Evolutionary conservation across 2,797 vertebrate species (phyloP), one percentile per base, ranked within the genome.

Genomic region (Sebastolobus altivelis): DNA sequence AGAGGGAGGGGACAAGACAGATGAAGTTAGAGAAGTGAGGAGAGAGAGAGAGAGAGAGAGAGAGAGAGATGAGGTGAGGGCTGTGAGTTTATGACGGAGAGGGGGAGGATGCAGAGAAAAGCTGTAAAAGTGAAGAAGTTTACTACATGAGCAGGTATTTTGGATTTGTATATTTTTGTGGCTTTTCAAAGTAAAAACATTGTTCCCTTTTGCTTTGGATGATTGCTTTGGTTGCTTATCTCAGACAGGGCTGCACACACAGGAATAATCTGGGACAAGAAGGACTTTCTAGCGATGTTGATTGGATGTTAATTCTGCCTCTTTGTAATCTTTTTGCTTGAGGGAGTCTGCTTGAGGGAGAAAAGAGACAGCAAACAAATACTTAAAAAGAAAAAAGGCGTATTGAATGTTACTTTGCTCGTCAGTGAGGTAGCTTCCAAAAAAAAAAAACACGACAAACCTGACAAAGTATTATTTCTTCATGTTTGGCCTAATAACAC

Each of bases 271-370:
- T 76, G 58, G 60, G 79, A 81, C 79, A 71, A 79, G 40, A 71
- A 67, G 60, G 73, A 67, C 31, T 72, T 71, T 61, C 31, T 27
- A 76, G n/a, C n/a, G 61, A 33, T 75, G 75, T 60, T 73, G 62
- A 29, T 43, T 76, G 49, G 74, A 71, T 80, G 69, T 78, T 88
- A 70, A 84, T 75, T 84, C 58, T 79, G 62, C 75, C 40, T 80
- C 65, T 86, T 80, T 81, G 67, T 55, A 80, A 75, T 72, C 25
- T 81, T 66, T 54, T 80, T 31, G 12, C 59, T 55, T 66, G 20
- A 66, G 71, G 27, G 40, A 77, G 14, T 58, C 18, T 70, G 25
- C 8, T 25, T 25, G 25, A 25, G 16, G 58, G 59, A 81, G 62
- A 77, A 70, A 74, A 72, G 33, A 69, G 12, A 75, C 59, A 22